A percentile compares a stretch with the other conserved stretches of the same genome.
Conservation (phyloP, 1,140 invertebrate species). For the Drosophila asahinai region DNA sequence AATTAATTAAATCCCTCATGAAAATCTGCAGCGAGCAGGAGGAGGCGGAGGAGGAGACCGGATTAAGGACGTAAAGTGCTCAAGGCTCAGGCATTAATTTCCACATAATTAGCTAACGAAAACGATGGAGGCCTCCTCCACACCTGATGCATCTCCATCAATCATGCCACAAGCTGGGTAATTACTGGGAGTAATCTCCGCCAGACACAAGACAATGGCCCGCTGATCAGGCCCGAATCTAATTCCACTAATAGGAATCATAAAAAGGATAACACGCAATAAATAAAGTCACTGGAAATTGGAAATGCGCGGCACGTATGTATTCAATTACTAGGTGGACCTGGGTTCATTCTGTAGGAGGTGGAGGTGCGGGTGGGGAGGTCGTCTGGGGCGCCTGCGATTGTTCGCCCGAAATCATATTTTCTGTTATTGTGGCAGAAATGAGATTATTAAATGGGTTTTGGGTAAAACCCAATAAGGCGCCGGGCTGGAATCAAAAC, state of each 20-base stretch:
- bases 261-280: conserved; percentile 82
- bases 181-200: conserved; percentile 20
- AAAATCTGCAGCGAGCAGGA: conserved; percentile 33
- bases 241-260: conserved; percentile 84
- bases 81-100: conserved; percentile 3
- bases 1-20: conserved; percentile 80
- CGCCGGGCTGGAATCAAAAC: conserved; percentile 40
- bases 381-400: conserved; percentile 28
- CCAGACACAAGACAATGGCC: conserved; percentile 12
- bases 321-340: conserved; percentile 84
- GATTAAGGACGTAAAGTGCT: conserved; percentile 1
- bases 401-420: conserved; percentile 77
- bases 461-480: conserved; percentile 80
- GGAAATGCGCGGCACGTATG: conserved; percentile 73
- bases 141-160: conserved; percentile 63
- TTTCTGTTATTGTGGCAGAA: conserved; percentile 84
- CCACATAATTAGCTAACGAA: conserved; percentile 59
- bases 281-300: conserved; percentile 75
- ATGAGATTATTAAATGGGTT: conserved; percentile 85
- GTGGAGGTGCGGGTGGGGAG: too few species aligned
- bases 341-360: conserved; percentile 19
- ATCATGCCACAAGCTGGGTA: conserved; percentile 42
- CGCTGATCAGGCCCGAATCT: conserved; percentile 59
- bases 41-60: conserved; percentile 8
- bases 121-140: conserved; percentile 36